Base-by-base conservation (phyloP, 2,113 vertebrate genomes). In the Actenoides hombroni region DNA sequence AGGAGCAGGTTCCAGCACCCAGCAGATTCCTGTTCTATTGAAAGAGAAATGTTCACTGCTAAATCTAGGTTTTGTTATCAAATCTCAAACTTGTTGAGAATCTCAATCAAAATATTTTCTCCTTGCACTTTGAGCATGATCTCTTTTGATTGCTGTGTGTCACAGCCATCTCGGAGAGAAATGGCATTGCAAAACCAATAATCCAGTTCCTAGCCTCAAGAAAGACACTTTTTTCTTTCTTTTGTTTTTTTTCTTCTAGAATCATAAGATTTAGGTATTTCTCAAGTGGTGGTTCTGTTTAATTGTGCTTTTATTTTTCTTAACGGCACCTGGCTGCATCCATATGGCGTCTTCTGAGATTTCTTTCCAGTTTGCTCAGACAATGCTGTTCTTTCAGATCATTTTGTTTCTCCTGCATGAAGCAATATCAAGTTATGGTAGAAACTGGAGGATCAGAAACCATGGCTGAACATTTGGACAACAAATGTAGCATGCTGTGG, bases 41-140 rank as follows among this genome's bases (percentile, higher is more conserved):
- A 44, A 86, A 84, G 46, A 61, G 80, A 59, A 88, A 65, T 29
- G 28, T 56, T 75, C 54, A 8, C 54, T 90, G 59, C 63, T 92
- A 61, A 90, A 80, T 54, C 67, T 74, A 23, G 42, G 10, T 77
- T 96, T 94, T 2, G 0, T 93, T 96, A 71, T 77, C 80, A 86
- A 86, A 71, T 94, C 51, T 81, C 39, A 88, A 51, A 92, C 80
- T 86, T 86, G 80, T 70, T 94, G 76, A 89, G 88, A 60, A 91
- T 88, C 68, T 92, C 80, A 84, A 64, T 94, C 83, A 95, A 96
- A 95, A 89, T 94, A 86, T 94, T 95, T 94, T 49, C 29, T 83
- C 17, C 39, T 70, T 93, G 37, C 18, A 40, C 39, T 92, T 94
- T 51, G 78, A 68, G 77, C 37, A 48, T 40, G 51, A 70, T 83